phyloP scores from a whole-genome alignment of 2,888 invertebrate species.

The Hyles lineata region DNA sequence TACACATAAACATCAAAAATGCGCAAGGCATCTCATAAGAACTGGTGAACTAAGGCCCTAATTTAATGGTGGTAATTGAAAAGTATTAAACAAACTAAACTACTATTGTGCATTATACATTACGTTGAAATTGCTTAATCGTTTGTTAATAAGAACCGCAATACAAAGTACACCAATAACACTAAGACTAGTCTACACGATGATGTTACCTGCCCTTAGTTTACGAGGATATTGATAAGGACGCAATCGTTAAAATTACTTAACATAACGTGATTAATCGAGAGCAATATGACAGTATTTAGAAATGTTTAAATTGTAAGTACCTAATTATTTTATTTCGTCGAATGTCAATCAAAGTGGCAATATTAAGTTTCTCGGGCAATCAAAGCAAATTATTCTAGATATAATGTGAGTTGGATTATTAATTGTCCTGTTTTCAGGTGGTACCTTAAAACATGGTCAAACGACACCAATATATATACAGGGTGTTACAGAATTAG shows the following conservation, averaged over 20 bases:
- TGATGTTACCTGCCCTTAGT: conserved; percentile 11
- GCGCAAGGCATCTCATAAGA: not conserved
- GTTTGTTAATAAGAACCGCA: not conserved
- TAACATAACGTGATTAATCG: conserved; percentile 55
- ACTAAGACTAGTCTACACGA: not conserved
- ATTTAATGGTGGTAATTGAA: not conserved
- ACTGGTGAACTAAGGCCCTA: not conserved
- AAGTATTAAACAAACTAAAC: not conserved
- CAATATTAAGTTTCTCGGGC: not conserved
- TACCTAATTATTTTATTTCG: conserved; percentile 42
- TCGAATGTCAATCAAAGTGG: conserved; percentile 36
- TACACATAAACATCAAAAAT: no score
- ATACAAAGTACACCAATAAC: not conserved
- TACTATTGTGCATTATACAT: not conserved
- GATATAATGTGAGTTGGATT: no score
- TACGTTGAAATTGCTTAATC: not conserved
- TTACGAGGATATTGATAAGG: conserved; percentile 11
- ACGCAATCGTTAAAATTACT: conserved; percentile 26
- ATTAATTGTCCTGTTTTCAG: no score
- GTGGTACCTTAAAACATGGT: no score
- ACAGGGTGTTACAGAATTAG: no score
- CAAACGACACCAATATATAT: no score
- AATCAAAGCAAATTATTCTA: no score
- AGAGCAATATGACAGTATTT: conserved; percentile 74
- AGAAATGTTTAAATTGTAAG: conserved; percentile 43